Conservation (phyloP, 2,888 invertebrate genomes). For the Lithophane leautieri region DNA sequence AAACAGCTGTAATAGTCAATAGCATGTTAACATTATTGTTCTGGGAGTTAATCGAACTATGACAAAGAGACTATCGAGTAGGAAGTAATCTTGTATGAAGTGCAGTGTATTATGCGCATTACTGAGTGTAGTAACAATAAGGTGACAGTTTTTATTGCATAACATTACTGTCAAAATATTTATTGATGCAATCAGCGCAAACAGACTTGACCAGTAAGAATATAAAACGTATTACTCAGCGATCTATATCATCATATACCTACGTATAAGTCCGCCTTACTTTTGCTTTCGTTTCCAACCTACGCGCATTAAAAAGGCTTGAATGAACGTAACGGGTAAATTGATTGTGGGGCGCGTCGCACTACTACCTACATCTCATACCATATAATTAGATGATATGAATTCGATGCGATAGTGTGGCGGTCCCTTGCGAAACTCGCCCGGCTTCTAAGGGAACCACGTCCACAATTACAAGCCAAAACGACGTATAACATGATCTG, state of each 20-base stretch:
- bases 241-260: slow-evolving; percentile 24
- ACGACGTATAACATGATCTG: slow-evolving; percentile 21
- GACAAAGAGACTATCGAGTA: slow-evolving; percentile 16
- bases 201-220: slow-evolving; percentile 24
- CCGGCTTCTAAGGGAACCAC: slow-evolving; percentile 85
- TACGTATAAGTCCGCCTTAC: slow-evolving; percentile 27
- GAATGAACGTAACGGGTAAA: slow-evolving; percentile 68
- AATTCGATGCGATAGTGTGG: slow-evolving; percentile 87
- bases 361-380: slow-evolving; percentile 77
- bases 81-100: slow-evolving; percentile 14
- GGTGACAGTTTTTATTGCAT: slow-evolving; percentile 14
- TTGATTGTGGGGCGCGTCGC: slow-evolving; percentile 72
- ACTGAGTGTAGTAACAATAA: slow-evolving; percentile 18
- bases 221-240: slow-evolving; percentile 43
- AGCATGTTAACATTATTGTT: slow-evolving; percentile 47
- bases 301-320: slow-evolving; percentile 61
- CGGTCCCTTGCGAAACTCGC: slow-evolving; percentile 87
- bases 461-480: slow-evolving; percentile 65
- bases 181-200: slow-evolving; percentile 25
- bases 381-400: slow-evolving; percentile 90
- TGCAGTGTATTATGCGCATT: slow-evolving; percentile 20
- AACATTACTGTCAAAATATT: slow-evolving; percentile 31
- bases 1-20: slow-evolving; percentile 40
- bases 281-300: slow-evolving; percentile 54
- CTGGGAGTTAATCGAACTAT: slow-evolving; percentile 33